phyloP scores from a whole-genome alignment of 2,113 vertebrate genomes.

The Pseudolaguvia tuberculata region DNA sequence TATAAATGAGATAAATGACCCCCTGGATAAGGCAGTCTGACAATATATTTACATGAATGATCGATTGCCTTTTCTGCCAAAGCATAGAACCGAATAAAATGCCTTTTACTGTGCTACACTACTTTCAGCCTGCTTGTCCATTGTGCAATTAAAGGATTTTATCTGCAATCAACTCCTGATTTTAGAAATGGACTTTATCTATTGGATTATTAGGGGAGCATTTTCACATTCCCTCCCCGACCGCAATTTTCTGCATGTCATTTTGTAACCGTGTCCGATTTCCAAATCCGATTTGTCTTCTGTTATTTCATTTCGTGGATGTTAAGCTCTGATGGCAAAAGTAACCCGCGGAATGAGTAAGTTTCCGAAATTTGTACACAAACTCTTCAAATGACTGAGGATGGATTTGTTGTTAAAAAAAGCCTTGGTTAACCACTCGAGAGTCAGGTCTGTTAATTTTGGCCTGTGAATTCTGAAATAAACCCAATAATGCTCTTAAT shows the following conservation, averaged over 20 bases:
- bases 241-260: not conserved
- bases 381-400: not conserved
- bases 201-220: constrained; percentile 38
- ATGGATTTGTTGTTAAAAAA: not conserved
- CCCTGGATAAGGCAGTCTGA: too few relatives aligned
- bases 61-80: not conserved
- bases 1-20: too few relatives aligned
- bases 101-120: not conserved
- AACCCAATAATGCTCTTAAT: not conserved
- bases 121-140: not conserved
- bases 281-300: not conserved
- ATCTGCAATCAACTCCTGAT: not conserved
- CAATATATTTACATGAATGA: too few relatives aligned
- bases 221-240: constrained; percentile 39
- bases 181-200: not conserved
- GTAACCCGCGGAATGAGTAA: not conserved
- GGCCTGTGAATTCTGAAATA: not conserved
- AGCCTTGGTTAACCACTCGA: not conserved
- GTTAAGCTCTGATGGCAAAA: not conserved
- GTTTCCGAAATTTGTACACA: not conserved
- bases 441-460: too few relatives aligned
- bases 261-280: constrained; percentile 6
- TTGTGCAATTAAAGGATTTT: not conserved
- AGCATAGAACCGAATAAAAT: not conserved
- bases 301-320: not conserved